Percentiles rank a stretch among this genome's conserved stretches.
Evolutionary conservation across 2,113 vertebrate species (phyloP).

Genomic region (Triplophysa dalaica): DNA sequence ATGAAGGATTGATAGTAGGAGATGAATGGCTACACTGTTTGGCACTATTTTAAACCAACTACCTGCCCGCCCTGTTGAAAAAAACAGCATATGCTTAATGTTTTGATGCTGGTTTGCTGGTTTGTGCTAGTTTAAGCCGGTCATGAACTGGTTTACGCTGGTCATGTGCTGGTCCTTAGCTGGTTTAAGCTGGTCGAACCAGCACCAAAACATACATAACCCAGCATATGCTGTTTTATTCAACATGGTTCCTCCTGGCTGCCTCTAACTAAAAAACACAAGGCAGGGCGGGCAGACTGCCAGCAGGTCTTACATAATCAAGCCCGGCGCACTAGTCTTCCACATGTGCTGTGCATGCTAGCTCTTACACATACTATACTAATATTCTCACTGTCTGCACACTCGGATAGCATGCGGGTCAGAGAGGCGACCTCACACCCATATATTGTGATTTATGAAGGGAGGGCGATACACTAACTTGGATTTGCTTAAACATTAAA

Average conservation of each 20-base stretch:
- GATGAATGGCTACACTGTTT: conserved; percentile 68
- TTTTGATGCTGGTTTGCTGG: conserved; percentile 29
- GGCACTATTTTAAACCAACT: conserved; percentile 62
- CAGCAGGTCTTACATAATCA: conserved; percentile 73
- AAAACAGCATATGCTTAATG: too few species aligned
- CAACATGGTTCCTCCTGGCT: conserved; percentile 47
- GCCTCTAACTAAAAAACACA: conserved; percentile 48
- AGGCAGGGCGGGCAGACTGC: conserved; percentile 56
- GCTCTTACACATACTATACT: background rate
- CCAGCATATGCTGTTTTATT: too few species aligned
- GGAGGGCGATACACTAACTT: background rate
- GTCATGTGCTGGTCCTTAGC: too few species aligned
- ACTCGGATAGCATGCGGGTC: conserved; percentile 1
- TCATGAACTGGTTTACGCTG: too few species aligned
- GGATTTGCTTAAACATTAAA: background rate
- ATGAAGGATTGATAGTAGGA: conserved; percentile 61
- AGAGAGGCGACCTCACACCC: conserved; percentile 17
- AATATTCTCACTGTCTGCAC: background rate
- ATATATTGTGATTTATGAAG: conserved; percentile 17
- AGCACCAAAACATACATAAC: too few species aligned
- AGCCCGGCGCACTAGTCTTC: conserved; percentile 59
- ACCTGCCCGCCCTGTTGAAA: conserved; percentile 50
- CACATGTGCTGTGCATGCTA: conserved; percentile 32
- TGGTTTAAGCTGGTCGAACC: too few species aligned
- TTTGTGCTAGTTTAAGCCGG: too few species aligned